These are phyloP conservation scores for Eidolon dupreanum DNA, from an alignment of 2,797 vertebrate species.

Conservation along the genomic window DNA sequence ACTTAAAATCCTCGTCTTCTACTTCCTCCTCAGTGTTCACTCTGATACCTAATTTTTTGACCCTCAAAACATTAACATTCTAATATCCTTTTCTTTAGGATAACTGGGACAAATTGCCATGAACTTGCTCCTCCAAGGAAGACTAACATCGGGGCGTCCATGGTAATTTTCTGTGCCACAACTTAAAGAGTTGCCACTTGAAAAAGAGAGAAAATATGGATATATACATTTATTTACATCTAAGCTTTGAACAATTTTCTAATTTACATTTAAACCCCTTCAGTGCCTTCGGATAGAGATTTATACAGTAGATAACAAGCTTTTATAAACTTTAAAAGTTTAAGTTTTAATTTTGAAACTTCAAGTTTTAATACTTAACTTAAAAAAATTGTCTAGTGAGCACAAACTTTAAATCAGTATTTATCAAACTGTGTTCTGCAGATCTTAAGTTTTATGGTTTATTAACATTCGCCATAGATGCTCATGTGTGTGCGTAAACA, in stretches of 20 bases:
- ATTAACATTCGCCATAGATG: not conserved
- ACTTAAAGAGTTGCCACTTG: constrained; percentile 19
- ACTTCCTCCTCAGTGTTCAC: not conserved
- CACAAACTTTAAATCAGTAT: constrained; percentile 2
- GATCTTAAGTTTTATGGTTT: not conserved
- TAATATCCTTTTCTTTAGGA: not conserved
- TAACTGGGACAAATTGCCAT: not conserved
- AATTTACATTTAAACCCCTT: not conserved
- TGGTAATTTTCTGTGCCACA: not conserved
- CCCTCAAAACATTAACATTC: not conserved
- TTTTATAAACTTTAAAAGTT: not conserved
- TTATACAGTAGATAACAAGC: not conserved
- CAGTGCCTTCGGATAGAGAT: not conserved
- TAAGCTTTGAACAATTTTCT: not conserved
- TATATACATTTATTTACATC: not conserved
- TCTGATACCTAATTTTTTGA: not conserved
- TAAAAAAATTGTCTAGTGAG: constrained; percentile 9
- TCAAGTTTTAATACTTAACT: not conserved
- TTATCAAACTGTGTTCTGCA: not conserved
- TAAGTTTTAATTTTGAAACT: not conserved
- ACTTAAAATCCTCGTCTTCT: not conserved
- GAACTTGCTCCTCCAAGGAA: not conserved
- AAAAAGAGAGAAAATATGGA: not conserved
- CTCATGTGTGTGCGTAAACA: not conserved
- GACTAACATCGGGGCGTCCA: not conserved